Evolutionary conservation across 1,140 invertebrate genomes (phyloP), one percentile per base, ranked within the genome.

Genomic region (Lysiphlebus fabarum): DNA sequence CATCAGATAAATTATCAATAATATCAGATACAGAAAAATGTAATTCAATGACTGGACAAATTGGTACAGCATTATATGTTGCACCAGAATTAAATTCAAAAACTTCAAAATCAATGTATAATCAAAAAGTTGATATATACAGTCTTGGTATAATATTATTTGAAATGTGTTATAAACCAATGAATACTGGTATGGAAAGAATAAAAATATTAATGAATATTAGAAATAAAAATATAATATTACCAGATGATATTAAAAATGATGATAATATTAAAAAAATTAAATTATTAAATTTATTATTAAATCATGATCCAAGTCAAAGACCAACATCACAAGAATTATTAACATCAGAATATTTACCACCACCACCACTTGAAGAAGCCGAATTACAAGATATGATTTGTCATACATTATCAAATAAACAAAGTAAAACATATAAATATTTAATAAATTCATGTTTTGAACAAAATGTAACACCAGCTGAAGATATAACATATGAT

Each of bases 101-200:
- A 62, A 78, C 81, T 0, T 77, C 81, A 1, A 91, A 90, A 77
- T 84, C 86, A 4, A 84, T 87, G 56, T 92, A 92, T 70, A 93
- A 91, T 82, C 87, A 96, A 82, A 98, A 98, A 85, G 93, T 97
- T 8, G 96, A 99, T 73, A 92, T 96, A 67, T 97, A 95, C 68
- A 90, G 87, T 71, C 77, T 93, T 34, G 92, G 93, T 10, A 90
- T 96, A n/a, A 95, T 95, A 58, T 83, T 95, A 54, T 95, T 95
- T 74, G 93, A 96, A 82, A 98, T 99, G 96, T 93, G 90, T 67
- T 91, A 93, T 71, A 73, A 71, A 8, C 87, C 85, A 47, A 80
- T 95, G 26, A 74, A 76, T 1, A 97, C 95, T 0, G 86, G 84
- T 37, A 97, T 96, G 90, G 96, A 99, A 76, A 82, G 95, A 61